Conservation (phyloP, 2,113 vertebrate species). For the Eurypyga helias region DNA sequence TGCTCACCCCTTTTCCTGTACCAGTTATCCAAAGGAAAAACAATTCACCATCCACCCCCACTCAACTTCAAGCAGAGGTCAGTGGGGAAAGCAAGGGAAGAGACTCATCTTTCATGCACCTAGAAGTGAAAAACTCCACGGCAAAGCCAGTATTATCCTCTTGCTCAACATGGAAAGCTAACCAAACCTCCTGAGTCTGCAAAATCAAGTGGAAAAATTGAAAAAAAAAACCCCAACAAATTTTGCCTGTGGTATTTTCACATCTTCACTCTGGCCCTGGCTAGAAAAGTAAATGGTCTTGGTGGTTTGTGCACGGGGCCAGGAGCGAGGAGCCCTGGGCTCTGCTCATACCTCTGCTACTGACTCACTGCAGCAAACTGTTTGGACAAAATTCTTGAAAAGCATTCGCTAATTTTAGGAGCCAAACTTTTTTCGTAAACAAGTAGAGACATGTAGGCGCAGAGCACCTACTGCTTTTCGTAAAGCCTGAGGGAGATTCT, state of each 20-base stretch:
- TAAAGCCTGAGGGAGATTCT: background rate
- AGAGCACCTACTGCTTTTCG: background rate
- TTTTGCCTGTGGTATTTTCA: conserved; percentile 54
- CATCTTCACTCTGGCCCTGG: conserved; percentile 10
- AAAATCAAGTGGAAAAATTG: conserved; percentile 26
- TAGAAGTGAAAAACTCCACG: background rate
- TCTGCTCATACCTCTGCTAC: conserved; percentile 22
- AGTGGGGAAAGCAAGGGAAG: background rate
- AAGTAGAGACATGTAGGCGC: background rate
- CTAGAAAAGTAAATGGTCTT: conserved; percentile 28
- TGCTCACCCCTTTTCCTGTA: background rate
- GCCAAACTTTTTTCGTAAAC: background rate
- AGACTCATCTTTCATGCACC: conserved; percentile 1
- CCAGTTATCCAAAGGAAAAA: background rate
- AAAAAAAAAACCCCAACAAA: background rate
- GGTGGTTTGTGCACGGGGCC: conserved; percentile 26
- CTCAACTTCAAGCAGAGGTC: background rate
- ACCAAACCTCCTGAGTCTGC: conserved; percentile 56
- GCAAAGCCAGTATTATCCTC: background rate
- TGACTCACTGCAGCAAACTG: conserved; percentile 39
- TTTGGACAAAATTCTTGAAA: conserved; percentile 60
- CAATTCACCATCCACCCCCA: background rate
- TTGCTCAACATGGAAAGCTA: background rate
- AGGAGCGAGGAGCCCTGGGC: conserved; percentile 39
- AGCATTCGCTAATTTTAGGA: background rate